Evolutionary conservation across 2,113 vertebrate species (phyloP).

Genomic region (Xenopus laevis): DNA sequence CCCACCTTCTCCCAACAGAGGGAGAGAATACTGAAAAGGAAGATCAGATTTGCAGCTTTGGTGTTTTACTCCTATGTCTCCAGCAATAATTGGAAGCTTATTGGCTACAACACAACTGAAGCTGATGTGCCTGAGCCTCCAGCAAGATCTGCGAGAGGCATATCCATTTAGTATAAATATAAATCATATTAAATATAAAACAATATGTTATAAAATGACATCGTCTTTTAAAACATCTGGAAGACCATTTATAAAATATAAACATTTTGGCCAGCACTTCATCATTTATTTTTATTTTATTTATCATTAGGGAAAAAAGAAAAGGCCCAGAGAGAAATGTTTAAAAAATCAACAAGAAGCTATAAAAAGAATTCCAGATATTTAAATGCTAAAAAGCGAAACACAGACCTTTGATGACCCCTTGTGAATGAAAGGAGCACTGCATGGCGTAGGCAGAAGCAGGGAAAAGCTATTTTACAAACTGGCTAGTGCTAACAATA

Average conservation of each 20-base stretch:
- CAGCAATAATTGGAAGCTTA: neutral
- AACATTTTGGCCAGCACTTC: conserved; percentile 6
- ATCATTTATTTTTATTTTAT: conserved; percentile 1
- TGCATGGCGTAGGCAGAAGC: conserved; percentile 60
- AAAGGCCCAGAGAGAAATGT: neutral
- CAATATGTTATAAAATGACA: conserved; percentile 3
- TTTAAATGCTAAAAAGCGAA: conserved; percentile 53
- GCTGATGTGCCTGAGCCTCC: no score
- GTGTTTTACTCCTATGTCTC: neutral
- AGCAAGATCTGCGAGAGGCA: neutral
- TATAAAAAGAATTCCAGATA: neutral
- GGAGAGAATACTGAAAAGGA: no score
- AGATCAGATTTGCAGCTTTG: no score
- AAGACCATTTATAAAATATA: neutral
- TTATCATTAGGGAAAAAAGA: neutral
- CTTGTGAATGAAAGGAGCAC: conserved; percentile 78
- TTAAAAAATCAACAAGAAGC: neutral
- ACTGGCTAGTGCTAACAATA: neutral
- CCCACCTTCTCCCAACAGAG: no score
- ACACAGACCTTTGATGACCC: conserved; percentile 80
- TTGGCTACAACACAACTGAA: neutral
- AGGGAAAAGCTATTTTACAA: neutral
- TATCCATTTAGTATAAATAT: neutral
- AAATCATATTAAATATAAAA: neutral
- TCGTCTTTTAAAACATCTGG: neutral